These are phyloP conservation scores for Atta colombica DNA, from an alignment of 1,140 invertebrate species.

Conservation along the genomic window DNA sequence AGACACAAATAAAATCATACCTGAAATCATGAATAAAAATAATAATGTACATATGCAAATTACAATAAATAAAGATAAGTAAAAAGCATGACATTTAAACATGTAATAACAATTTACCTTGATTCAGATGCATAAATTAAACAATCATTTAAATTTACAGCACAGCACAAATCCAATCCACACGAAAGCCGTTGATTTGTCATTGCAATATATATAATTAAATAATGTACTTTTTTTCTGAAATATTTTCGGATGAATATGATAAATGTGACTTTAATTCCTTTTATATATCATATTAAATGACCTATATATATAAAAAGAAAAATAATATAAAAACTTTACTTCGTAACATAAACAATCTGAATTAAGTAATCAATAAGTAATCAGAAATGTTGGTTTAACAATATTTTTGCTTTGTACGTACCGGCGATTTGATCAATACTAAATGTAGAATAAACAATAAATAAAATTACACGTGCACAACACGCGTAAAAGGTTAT, in stretches of 20 bases:
- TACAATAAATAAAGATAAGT: neutral
- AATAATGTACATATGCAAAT: neutral
- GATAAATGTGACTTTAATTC: neutral
- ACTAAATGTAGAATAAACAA: neutral
- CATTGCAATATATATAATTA: slow-evolving; percentile 62
- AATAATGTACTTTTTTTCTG: neutral
- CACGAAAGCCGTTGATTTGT: slow-evolving; percentile 82
- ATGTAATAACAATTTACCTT: slow-evolving; percentile 70
- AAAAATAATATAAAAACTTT: neutral
- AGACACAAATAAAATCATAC: slow-evolving; percentile 89
- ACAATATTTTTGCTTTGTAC: neutral
- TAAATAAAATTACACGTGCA: slow-evolving; percentile 29
- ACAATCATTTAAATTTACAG: slow-evolving; percentile 83
- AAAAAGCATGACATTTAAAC: neutral
- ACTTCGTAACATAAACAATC: neutral
- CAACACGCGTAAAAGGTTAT: neutral
- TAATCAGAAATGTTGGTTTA: neutral
- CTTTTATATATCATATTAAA: neutral
- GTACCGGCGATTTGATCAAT: neutral
- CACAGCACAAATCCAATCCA: slow-evolving; percentile 85
- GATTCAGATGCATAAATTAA: slow-evolving; percentile 74
- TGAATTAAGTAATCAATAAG: neutral
- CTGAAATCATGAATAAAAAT: slow-evolving; percentile 82
- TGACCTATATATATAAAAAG: neutral
- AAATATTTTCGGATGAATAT: neutral